These are phyloP conservation scores for Lordiphosa fenestrarum DNA, from an alignment of 2,888 invertebrate species.

Conservation along the genomic window DNA sequence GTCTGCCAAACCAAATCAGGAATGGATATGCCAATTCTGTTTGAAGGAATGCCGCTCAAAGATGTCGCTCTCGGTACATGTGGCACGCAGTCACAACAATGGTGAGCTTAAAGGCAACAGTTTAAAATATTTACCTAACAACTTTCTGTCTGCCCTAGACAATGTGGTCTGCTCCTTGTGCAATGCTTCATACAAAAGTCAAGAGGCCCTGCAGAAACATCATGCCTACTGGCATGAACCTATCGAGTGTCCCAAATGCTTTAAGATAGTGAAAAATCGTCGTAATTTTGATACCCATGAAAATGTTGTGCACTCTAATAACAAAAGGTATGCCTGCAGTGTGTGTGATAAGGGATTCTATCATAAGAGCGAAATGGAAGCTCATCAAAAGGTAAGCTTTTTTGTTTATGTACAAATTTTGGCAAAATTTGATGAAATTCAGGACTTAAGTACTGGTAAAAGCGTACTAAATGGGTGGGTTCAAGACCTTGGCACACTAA, in stretches of 20 bases:
- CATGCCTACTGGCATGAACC: constrained; percentile 65
- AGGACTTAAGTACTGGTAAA: no score
- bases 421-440: no score
- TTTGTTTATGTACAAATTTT: no score
- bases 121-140: no score
- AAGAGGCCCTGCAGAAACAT: constrained; percentile 67
- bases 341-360: constrained; percentile 77
- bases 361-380: constrained; percentile 74
- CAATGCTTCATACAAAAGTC: constrained; percentile 57
- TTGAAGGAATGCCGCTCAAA: constrained; percentile 69
- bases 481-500: no score
- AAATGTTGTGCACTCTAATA: constrained; percentile 72
- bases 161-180: constrained; percentile 66
- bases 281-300: constrained; percentile 73
- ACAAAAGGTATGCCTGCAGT: constrained; percentile 73
- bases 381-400: constrained; percentile 60
- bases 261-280: constrained; percentile 70
- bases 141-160: constrained; percentile 30
- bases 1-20: constrained; percentile 3
- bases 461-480: no score
- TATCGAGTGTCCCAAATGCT: constrained; percentile 68
- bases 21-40: constrained; percentile 77
- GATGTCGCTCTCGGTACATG: constrained; percentile 78
- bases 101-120: constrained; percentile 42
- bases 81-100: constrained; percentile 78